Conservation (phyloP, 2,888 invertebrate genomes). For the Acleris sparsana region DNA sequence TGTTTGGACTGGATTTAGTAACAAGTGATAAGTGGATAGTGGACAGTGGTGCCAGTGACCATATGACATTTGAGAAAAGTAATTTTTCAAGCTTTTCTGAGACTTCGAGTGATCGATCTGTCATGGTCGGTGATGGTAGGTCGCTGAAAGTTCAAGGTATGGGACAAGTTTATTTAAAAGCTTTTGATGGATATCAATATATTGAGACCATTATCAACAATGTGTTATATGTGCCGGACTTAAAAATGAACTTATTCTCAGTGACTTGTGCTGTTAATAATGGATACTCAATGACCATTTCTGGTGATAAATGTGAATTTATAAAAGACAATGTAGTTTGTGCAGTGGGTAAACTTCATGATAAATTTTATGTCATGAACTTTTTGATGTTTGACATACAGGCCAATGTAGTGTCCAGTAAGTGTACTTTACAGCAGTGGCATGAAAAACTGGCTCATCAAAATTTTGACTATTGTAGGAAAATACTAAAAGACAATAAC, state of each 20-base stretch:
- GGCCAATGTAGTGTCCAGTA: no score
- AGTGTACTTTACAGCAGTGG: no score
- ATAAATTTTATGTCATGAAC: constrained; percentile 3
- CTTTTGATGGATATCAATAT: not conserved
- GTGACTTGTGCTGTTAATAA: constrained; percentile 3
- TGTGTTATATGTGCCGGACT: not conserved
- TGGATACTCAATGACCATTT: not conserved
- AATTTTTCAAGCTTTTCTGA: not conserved
- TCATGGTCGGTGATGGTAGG: constrained; percentile 1
- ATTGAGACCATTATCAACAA: not conserved
- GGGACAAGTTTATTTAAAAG: constrained; percentile 2
- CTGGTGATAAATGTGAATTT: constrained; percentile 4
- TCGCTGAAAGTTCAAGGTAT: not conserved
- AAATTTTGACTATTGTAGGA: not conserved
- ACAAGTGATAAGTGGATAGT: not conserved
- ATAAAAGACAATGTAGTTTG: not conserved
- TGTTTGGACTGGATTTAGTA: not conserved
- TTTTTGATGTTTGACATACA: not conserved
- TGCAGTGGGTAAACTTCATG: constrained; percentile 1
- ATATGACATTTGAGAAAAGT: constrained; percentile 5
- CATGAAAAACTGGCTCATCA: not conserved
- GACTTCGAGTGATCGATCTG: not conserved
- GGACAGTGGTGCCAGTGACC: constrained; percentile 8
- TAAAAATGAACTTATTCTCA: constrained; percentile 3
- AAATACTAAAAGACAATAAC: not conserved